Evolutionary conservation across 2,113 vertebrate genomes (phyloP).

Genomic region (Podiceps cristatus): DNA sequence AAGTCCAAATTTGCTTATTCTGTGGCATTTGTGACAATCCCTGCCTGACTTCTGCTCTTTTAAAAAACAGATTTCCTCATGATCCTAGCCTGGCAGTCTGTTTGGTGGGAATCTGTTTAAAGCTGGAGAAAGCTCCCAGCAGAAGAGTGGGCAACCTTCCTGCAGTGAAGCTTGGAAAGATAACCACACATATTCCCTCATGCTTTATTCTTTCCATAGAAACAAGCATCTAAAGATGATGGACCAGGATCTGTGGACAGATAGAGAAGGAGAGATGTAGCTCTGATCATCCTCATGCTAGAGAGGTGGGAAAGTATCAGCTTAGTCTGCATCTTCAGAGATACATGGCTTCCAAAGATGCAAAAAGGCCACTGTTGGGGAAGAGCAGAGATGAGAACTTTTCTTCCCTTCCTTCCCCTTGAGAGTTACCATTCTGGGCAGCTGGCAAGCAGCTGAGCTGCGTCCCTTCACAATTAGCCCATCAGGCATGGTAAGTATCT

Average conservation of each 20-base stretch:
- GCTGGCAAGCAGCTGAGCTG: constrained; percentile 44
- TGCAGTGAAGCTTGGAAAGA: background rate
- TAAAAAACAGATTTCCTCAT: constrained; percentile 30
- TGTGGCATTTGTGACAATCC: constrained; percentile 52
- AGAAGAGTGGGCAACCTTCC: background rate
- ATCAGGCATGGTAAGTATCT: constrained; percentile 12
- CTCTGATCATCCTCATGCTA: background rate
- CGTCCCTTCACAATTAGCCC: background rate
- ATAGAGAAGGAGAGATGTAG: background rate
- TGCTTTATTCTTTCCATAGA: constrained; percentile 1
- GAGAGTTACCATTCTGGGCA: background rate
- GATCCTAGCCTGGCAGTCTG: background rate
- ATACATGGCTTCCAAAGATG: background rate
- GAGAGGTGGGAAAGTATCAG: background rate
- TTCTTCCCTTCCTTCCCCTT: background rate
- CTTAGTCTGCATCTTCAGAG: background rate
- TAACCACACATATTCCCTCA: constrained; percentile 2
- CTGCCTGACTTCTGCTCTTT: constrained; percentile 23
- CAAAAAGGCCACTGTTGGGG: background rate
- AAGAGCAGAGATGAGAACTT: background rate
- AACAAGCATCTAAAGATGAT: constrained; percentile 4
- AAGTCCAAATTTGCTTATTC: constrained; percentile 53
- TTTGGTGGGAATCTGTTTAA: background rate
- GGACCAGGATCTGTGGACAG: background rate
- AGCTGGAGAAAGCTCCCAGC: background rate